These are phyloP conservation scores for Cremastinae sp. DNA, from an alignment of 2,888 invertebrate species.

Conservation along the genomic window DNA sequence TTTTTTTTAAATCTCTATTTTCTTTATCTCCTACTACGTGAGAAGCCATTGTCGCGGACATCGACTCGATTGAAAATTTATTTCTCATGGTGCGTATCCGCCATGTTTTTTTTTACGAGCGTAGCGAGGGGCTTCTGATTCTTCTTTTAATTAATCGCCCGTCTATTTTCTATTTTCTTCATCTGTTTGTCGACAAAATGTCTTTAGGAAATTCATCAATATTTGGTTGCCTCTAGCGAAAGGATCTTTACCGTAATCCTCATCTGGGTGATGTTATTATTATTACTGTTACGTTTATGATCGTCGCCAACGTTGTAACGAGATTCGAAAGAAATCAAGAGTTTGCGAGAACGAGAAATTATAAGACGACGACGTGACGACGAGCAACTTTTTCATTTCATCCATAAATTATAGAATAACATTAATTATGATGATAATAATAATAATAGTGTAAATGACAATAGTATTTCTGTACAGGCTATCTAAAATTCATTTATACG, in stretches of 20 bases:
- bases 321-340: background rate
- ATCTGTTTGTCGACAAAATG: background rate
- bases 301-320: constrained; percentile 2
- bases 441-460: too few relatives aligned
- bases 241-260: constrained; percentile 15
- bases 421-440: too few relatives aligned
- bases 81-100: constrained; percentile 3
- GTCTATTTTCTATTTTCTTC: background rate
- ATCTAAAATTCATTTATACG: constrained; percentile 30
- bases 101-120: background rate
- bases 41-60: constrained; percentile 1
- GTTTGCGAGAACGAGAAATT: background rate
- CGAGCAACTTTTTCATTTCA: constrained; percentile 8
- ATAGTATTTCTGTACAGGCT: constrained; percentile 45
- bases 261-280: constrained; percentile 14
- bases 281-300: constrained; percentile 7
- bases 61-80: constrained; percentile 5
- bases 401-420: constrained; percentile 36
- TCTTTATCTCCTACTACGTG: background rate
- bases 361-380: background rate
- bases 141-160: background rate
- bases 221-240: constrained; percentile 59
- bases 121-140: background rate
- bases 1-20: constrained; percentile 5
- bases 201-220: constrained; percentile 47